Conservation (phyloP, 1,140 invertebrate species). For the Aphelinus atriplicis region DNA sequence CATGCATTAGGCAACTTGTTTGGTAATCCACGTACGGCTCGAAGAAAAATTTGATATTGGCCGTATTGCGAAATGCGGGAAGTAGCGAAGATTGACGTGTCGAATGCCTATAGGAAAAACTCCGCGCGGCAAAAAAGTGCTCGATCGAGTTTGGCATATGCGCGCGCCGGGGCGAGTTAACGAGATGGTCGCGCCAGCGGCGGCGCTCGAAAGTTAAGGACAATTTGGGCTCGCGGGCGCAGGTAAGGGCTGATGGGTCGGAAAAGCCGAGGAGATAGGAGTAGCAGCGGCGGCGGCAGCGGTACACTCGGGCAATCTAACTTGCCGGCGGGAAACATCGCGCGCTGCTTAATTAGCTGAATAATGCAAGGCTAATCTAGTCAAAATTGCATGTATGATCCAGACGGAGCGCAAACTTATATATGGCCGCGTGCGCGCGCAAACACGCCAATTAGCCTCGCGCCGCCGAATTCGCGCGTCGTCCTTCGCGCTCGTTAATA, state of each 20-base stretch:
- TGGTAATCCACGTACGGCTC: no score
- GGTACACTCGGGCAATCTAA: conserved; percentile 21
- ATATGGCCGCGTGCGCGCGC: background rate
- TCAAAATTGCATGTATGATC: conserved; percentile 59
- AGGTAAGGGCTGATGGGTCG: background rate
- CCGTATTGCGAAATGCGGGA: no score
- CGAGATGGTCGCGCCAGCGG: background rate
- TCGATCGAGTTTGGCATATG: background rate
- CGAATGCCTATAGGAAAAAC: no score
- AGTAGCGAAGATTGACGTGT: no score
- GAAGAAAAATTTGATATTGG: no score
- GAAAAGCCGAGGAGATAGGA: background rate
- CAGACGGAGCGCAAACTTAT: conserved; percentile 51
- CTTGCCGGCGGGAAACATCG: conserved; percentile 39
- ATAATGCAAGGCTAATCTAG: conserved; percentile 63
- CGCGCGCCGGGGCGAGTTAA: background rate
- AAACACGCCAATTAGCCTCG: background rate
- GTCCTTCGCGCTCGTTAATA: conserved; percentile 29
- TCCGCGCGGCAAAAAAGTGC: no score
- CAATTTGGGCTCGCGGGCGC: conserved; percentile 5
- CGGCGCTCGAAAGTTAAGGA: conserved; percentile 21
- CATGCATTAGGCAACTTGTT: no score
- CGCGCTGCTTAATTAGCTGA: conserved; percentile 60
- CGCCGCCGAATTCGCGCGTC: no score
- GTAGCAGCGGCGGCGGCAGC: background rate